Evolutionary conservation across 2,113 vertebrate genomes (phyloP), one percentile per base, ranked within the genome.

Genomic region (Cyanoliseus patagonus): DNA sequence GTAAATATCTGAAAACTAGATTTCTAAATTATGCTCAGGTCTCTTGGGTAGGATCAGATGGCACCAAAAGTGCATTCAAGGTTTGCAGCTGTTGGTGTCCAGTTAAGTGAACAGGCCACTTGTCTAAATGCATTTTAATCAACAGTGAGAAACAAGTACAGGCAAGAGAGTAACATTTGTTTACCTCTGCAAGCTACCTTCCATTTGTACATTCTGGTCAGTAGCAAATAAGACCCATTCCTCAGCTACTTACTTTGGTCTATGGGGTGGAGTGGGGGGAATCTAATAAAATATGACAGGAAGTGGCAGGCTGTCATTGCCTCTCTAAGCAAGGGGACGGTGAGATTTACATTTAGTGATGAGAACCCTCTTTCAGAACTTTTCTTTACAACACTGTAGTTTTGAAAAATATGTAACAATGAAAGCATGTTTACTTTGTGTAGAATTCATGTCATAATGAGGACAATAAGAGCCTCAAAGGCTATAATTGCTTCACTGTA

Each of bases 401-500:
- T 79, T 90, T 97, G 79, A 95, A 91, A 97, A 96, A 96, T 94
- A 90, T 20, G 61, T 61, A 92, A 91, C 85, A 97, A 85, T 85
- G 88, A 96, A 95, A 55, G 69, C 86, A 85, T 97, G 90, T 97
- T 98, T 98, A 90, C 86, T 97, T 97, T 97, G 88, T 94, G 83
- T 95, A 57, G 96, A 97, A 97, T 97, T 97, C 96, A 95, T 96
- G 96, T 90, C 84, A 92, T 95, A 90, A 93, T 91, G 97, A 97
- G 81, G 86, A 97, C 97, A 98, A 97, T 97, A 98, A 97, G 92
- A 96, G 70, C 93, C 95, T 98, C 94, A 87, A 97, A 97, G 93
- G 95, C 96, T 98, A 97, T 98, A 98, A 98, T 98, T 98, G 96
- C 91, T 95, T 97, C 96, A 77, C 92, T 94, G 86, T 95, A 94